A percentile compares a stretch with the other conserved stretches of the same genome.
Evolutionary conservation across 2,888 invertebrate genomes (phyloP).

Genomic region (Cepaea hortensis): DNA sequence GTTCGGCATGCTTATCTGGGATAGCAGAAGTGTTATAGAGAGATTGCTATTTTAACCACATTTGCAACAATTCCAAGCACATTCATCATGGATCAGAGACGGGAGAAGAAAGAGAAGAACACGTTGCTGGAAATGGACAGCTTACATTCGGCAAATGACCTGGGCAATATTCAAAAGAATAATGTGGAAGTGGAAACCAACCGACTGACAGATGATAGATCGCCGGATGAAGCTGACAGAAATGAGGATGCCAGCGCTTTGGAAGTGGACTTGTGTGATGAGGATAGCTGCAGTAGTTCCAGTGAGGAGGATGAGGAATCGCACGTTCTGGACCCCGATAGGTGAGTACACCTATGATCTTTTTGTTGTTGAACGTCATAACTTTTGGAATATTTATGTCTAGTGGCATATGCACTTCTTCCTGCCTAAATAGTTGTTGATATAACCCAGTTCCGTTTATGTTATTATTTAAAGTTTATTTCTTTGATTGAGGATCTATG

Average conservation of each 20-base stretch:
- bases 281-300: background rate
- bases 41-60: no score
- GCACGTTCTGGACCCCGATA: constrained; percentile 11
- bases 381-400: background rate
- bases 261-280: background rate
- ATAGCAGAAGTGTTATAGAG: no score
- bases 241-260: constrained; percentile 1
- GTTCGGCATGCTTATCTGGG: no score
- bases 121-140: constrained; percentile 27
- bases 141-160: background rate
- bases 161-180: background rate
- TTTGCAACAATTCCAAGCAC: background rate
- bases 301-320: constrained; percentile 18
- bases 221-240: background rate
- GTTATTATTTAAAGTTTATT: no score
- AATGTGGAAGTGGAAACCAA: background rate
- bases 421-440: no score
- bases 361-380: background rate
- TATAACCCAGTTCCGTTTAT: no score
- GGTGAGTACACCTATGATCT: background rate
- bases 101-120: constrained; percentile 13
- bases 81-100: constrained; percentile 1
- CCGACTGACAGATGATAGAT: background rate
- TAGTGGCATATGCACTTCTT: background rate
- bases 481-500: no score